phyloP scores from a whole-genome alignment of 2,113 vertebrate species.

The Crocuta crocuta region DNA sequence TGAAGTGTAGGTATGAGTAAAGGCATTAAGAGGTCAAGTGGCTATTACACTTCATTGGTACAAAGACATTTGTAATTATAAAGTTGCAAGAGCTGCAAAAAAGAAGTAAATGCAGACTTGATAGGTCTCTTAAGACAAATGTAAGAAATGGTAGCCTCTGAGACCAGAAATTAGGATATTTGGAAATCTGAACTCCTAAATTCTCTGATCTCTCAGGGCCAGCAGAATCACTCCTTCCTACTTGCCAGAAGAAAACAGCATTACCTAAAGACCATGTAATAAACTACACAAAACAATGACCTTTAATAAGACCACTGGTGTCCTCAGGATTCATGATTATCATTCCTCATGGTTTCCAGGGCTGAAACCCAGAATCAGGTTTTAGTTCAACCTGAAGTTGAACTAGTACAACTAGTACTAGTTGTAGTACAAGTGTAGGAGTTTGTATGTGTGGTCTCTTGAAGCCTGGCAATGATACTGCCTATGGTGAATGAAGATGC shows the following conservation, averaged over 20 bases:
- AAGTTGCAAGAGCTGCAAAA: neutral
- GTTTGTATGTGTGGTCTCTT: neutral
- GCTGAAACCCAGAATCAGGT: neutral
- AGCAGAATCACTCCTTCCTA: neutral
- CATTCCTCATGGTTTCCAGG: neutral
- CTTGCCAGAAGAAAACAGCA: neutral
- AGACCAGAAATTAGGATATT: neutral
- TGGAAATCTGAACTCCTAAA: neutral
- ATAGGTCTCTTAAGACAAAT: neutral
- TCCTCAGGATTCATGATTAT: neutral
- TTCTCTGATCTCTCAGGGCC: neutral
- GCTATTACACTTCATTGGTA: neutral
- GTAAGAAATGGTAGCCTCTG: neutral
- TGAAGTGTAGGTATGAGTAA: neutral
- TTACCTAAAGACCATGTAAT: neutral
- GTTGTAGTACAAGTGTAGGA: neutral
- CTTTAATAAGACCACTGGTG: neutral
- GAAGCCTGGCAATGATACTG: neutral
- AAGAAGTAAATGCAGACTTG: neutral
- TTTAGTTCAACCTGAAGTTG: neutral
- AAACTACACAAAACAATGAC: neutral
- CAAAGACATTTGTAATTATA: neutral
- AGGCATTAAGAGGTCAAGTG: neutral
- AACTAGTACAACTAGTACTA: too few relatives aligned
- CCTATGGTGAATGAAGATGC: neutral